Evolutionary conservation across 2,797 vertebrate species (phyloP), one percentile per base, ranked within the genome.

Genomic region (Eulemur albifrons): DNA sequence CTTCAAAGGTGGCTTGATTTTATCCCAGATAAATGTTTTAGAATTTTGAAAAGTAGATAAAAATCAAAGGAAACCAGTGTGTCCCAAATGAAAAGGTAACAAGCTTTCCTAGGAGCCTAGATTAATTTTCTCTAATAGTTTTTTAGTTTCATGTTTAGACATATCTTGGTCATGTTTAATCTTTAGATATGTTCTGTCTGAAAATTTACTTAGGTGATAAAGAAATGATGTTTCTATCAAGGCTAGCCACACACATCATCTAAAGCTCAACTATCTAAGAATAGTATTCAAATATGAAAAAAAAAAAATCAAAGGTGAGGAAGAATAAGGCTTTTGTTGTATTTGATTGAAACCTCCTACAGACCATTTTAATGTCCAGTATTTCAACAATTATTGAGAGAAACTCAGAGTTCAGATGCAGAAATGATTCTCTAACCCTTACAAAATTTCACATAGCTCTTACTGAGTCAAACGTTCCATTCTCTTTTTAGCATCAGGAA

Each of bases 401-500:
- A 94, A 88, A 81, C 35, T 82, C 38, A 10, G 79, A 77, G 67
- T 79, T 75, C 35, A 67, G 54, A 97, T 59, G 67, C 0, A 94
- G 95, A 96, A 93, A 75, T 57, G 45, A 82, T 93, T 88, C 92
- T 90, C 88, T 83, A 50, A 80, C 90, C 79, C 79, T 94, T 88
- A 90, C 17, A 96, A 94, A 93, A 69, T 83, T 81, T 86, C 93
- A 96, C 93, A 95, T 69, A 77, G 92, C 83, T 94, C 91, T 95
- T 65, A 94, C 59, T 97, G 94, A 97, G 95, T 98, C 97, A 97
- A 93, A 97, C 84, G 70, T 98, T 97, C 97, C 97, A 95, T 94
- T 98, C 97, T 97, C 73, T 94, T 97, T 98, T 94, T 98, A 97
- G 97, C 83, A 96, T 80, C 94, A 94, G 80, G 95, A 97, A 95